Evolutionary conservation across 2,888 invertebrate species (phyloP).

Genomic region (Amphipyra berbera): DNA sequence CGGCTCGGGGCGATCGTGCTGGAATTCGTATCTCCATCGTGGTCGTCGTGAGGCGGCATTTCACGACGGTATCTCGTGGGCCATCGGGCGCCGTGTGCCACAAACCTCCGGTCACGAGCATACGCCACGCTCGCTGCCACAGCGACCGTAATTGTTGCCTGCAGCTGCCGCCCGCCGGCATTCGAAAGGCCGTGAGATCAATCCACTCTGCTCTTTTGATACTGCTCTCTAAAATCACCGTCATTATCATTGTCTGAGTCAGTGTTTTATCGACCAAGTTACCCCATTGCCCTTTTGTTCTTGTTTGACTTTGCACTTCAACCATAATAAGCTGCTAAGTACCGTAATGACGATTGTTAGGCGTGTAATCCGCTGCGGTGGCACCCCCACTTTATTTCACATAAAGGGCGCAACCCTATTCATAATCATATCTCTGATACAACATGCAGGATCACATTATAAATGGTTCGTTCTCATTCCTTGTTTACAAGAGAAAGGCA

Average conservation of each 20-base stretch:
- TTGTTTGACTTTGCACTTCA: conserved; percentile 78
- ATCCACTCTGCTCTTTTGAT: conserved; percentile 66
- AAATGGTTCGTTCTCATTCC: conserved; percentile 56
- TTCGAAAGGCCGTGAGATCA: conserved; percentile 79
- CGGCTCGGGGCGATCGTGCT: conserved; percentile 77
- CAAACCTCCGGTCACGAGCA: conserved; percentile 86
- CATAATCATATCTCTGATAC: conserved; percentile 68
- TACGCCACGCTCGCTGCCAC: conserved; percentile 77
- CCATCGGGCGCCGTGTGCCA: conserved; percentile 81
- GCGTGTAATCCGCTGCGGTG: conserved; percentile 80
- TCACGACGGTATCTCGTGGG: conserved; percentile 85
- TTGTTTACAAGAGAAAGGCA: conserved; percentile 65
- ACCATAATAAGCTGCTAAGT: conserved; percentile 82
- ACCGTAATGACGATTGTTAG: conserved; percentile 77
- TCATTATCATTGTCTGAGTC: conserved; percentile 32
- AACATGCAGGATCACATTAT: conserved; percentile 56
- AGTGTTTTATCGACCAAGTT: conserved; percentile 12
- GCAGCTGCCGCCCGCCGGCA: conserved; percentile 80
- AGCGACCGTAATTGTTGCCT: conserved; percentile 83
- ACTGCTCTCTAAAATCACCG: conserved; percentile 46
- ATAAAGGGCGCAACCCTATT: conserved; percentile 74
- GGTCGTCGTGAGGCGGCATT: conserved; percentile 87
- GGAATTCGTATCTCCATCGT: conserved; percentile 77
- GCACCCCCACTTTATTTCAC: conserved; percentile 71
- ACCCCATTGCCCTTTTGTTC: conserved; percentile 50